These are phyloP conservation scores for Rhodeus uyekii DNA, from an alignment of 2,797 vertebrate genomes.

Conservation along the genomic window DNA sequence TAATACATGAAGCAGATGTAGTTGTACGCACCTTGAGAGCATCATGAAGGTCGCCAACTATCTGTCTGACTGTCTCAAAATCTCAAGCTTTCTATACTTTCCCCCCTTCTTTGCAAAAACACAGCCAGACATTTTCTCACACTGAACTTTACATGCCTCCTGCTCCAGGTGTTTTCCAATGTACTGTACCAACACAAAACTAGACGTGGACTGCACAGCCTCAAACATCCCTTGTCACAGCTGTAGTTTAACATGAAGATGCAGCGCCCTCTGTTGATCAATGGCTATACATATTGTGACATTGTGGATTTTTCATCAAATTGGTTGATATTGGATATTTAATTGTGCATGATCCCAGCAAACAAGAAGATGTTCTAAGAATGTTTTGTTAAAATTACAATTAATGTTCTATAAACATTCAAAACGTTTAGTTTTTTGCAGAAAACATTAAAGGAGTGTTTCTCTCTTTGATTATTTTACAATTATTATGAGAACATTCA, in stretches of 20 bases:
- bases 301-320: background rate
- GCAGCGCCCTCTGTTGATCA: slow-evolving; percentile 42
- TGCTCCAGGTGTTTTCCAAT: slow-evolving; percentile 20
- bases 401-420: background rate
- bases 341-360: background rate
- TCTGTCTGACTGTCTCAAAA: background rate
- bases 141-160: background rate
- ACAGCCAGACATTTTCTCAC: background rate
- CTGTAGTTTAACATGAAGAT: too few species aligned
- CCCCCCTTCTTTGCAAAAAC: background rate
- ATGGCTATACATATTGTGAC: background rate
- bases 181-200: background rate
- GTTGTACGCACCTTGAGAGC: background rate
- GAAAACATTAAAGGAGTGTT: too few species aligned
- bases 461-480: too few species aligned
- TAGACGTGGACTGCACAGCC: background rate
- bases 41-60: background rate
- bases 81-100: background rate
- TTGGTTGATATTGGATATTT: background rate
- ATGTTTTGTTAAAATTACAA: background rate
- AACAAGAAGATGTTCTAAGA: background rate
- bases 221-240: background rate
- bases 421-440: too few species aligned
- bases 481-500: too few species aligned
- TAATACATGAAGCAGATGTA: slow-evolving; percentile 26